Evolutionary conservation across 2,797 vertebrate species (phyloP), one percentile per base, ranked within the genome.

Genomic region (Ptychadena robeensis): DNA sequence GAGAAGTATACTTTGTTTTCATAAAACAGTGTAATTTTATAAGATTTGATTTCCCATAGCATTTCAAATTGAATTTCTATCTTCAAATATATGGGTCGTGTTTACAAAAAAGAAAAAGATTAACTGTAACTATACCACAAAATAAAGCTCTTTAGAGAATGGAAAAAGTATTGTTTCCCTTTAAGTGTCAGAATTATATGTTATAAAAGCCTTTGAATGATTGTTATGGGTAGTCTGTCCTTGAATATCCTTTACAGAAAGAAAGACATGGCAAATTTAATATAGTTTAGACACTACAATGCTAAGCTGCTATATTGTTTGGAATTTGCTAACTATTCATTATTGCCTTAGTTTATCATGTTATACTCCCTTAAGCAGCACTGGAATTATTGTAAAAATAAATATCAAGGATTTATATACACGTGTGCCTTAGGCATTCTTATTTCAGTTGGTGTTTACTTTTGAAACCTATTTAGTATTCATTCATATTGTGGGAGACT

Each of bases 261-360:
- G 53, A 25, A 28, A 5, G 25, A 37, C 38, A 27, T 18, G 73
- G 30, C 27, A 31, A 65, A 3, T 18, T 31, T 65, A 65, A 65
- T 65, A 32, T 31, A 40, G 9, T 65, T 2, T 65, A 79, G 66
- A 4, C 48, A 61, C 59, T 37, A 79, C 59, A 76, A 64, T 65
- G 37, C 66, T 77, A 32, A 66, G 44, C 6, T 25, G 15, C 28
- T 63, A 61, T n/a, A 61, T 31, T 35, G 67, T 71, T 80, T 71
- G 27, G 66, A 64, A 40, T 64, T 65, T 6, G 22, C 15, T 64
- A 40, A 31, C 35, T 76, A 65, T 65, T 44, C 28, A 11, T 48
- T 66, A 66, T 66, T 30, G n/a, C 27, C 65, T 44, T 11, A 44
- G 22, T 77, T 66, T 40, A 76, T 65, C 28, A 48, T 14, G 35